Base-by-base conservation (phyloP, 2,888 invertebrate species). In the Protonemura montana region DNA sequence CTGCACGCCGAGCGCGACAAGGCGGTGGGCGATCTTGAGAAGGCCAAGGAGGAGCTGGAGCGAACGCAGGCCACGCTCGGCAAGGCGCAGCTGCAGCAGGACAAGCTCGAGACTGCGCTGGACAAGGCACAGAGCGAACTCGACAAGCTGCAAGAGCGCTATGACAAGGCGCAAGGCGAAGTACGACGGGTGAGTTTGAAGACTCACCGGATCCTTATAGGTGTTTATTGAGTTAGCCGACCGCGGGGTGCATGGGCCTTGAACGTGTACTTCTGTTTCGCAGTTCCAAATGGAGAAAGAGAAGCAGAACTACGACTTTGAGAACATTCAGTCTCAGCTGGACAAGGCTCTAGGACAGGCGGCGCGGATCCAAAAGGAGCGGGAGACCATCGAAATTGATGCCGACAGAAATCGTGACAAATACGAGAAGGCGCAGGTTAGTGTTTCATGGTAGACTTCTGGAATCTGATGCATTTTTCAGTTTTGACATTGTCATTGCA, bases 61-160 rank as follows among this genome's bases (percentile, higher is more conserved):
- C 93, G 97, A 88, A 95, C 96, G 30, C 97, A 97, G 91, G 97
- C 96, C 35, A 97, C 97, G 84, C 94, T 98, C 87, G 97, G 97
- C 90, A 98, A 98, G 92, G 96, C 97, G 87, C 98, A 98, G 92
- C 92, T 97, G 87, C 97, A 97, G 90, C 97, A 97, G 90, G 98
- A 98, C 92, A 98, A 98, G 92, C 92, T 97, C 86, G 98, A 98
- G 92, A 96, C 96, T 88, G 93, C 96, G 16, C 93, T 98, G 89
- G 98, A 98, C 92, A 96, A 97, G 90, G 96, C 97, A 27, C 98
- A 98, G 91, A 96, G 96, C 86, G 98, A 98, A 91, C 95, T 96
- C 85, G 98, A 98, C 91, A 96, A 97, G 90, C 92, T 97, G 86
- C 97, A 97, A 91, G 98, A 98, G 91, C 95, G 95, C 89, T 92